Evolutionary conservation across 2,888 invertebrate species (phyloP).

Genomic region (Tachystola acroxantha): DNA sequence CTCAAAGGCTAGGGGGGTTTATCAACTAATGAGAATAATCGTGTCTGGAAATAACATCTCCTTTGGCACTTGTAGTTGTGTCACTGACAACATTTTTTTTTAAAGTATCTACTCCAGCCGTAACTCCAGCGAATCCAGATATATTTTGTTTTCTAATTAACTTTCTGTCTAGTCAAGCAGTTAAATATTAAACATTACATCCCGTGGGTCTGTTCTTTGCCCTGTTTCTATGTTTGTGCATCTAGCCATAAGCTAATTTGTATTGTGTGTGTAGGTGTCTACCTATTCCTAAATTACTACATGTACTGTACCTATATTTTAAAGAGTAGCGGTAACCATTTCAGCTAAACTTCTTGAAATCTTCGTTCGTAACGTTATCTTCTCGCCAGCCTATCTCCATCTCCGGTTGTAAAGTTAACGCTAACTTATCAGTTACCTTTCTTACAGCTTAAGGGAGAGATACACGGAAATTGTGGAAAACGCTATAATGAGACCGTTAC

Average conservation of each 20-base stretch:
- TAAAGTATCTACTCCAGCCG: too few species aligned
- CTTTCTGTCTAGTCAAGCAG: neutral
- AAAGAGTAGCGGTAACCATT: neutral
- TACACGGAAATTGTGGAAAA: neutral
- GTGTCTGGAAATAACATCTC: too few species aligned
- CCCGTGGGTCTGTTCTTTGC: too few species aligned
- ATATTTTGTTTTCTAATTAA: too few species aligned
- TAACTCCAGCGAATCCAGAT: too few species aligned
- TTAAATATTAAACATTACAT: neutral
- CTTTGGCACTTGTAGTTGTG: too few species aligned
- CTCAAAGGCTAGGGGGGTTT: too few species aligned
- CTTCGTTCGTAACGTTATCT: constrained; percentile 7
- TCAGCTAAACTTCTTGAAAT: constrained; percentile 4
- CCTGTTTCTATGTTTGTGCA: too few species aligned
- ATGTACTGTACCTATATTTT: neutral
- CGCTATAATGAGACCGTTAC: too few species aligned
- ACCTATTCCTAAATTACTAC: neutral
- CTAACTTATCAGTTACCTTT: constrained; percentile 23
- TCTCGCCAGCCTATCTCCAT: constrained; percentile 13
- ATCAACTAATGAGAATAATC: too few species aligned
- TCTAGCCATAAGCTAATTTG: too few species aligned
- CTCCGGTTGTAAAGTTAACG: constrained; percentile 16
- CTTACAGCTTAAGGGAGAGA: constrained; percentile 4
- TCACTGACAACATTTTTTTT: too few species aligned
- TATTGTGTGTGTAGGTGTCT: neutral